Base-by-base conservation (phyloP, 2,113 vertebrate species). In the Takifugu flavidus region DNA sequence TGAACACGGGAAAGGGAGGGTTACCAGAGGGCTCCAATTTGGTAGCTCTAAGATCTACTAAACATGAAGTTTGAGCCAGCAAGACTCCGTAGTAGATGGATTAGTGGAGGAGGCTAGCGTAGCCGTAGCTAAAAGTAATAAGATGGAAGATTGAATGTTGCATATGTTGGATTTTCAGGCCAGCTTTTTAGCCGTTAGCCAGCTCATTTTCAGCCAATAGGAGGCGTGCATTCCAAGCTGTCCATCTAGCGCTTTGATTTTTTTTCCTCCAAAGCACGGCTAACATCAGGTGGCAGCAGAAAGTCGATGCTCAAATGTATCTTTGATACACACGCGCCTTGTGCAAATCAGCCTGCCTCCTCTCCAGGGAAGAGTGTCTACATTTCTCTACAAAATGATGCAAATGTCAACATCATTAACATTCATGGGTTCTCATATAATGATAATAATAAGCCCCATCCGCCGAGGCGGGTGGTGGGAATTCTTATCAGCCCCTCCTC, bases 401-500 rank as follows among this genome's bases (percentile, higher is more conserved):
- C 44, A 54, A 64, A 70, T 25, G 26, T 62, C 54, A 67, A 74
- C 65, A 71, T 68, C 42, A 59, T 82, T 64, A 59, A 53, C 56
- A 83, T 80, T 83, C 62, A 79, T 74, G 49, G 14, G 67, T 71
- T 73, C 67, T 60, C 31, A 62, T 59, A 5, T 64, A 51, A 47
- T 28, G 47, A 62, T 46, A 57, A 52, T 49, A 60, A 77, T 25
- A n/a, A 70, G 72, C 60, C 71, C 56, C 58, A 65, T 76, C 68
- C 53, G n/a, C 66, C 2, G 31, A 75, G 75, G 80, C 69, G 53
- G 65, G 59, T 58, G 49, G 65, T 58, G 57, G 70, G 55, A 63
- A 58, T 59, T 62, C 67, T 84, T 71, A 82, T 78, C 74, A 84
- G 86, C 85, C 82, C 76, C 49, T 80, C 62, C 75, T 79, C 77